Evolutionary conservation across 1,140 invertebrate species (phyloP).

Genomic region (Diachasmimorpha longicaudata): DNA sequence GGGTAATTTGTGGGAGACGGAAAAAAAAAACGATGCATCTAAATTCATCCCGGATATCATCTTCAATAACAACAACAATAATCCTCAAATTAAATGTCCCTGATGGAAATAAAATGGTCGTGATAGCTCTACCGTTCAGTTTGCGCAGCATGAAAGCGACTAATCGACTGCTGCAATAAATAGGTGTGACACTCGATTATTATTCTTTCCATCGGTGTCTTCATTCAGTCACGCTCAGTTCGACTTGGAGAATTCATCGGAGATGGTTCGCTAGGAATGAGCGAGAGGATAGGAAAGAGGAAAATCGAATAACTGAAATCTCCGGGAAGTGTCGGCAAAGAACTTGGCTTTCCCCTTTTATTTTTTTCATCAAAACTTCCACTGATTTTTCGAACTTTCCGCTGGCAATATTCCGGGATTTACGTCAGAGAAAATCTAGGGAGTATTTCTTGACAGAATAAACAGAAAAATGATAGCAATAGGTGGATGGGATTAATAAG

Average conservation of each 20-base stretch:
- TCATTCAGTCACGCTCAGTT: not conserved
- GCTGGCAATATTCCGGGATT: not conserved
- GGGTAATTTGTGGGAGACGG: not conserved
- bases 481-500: not conserved
- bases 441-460: not conserved
- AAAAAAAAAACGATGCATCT: not conserved
- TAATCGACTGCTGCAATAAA: not conserved
- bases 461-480: not conserved
- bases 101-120: not conserved
- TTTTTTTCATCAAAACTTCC: not conserved
- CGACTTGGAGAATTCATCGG: not conserved
- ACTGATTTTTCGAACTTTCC: not conserved
- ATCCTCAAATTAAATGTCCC: not conserved
- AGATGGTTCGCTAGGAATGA: not conserved
- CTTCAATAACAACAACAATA: not conserved
- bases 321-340: not conserved
- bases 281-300: not conserved
- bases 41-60: not conserved
- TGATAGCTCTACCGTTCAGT: not conserved
- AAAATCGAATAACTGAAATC: conserved; percentile 6
- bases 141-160: not conserved
- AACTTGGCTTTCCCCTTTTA: not conserved
- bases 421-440: not conserved
- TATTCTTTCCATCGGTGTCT: not conserved
- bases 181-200: not conserved